Evolutionary conservation across 2,113 vertebrate genomes (phyloP), one percentile per base, ranked within the genome.

Genomic region (Chaetodon trifascialis): DNA sequence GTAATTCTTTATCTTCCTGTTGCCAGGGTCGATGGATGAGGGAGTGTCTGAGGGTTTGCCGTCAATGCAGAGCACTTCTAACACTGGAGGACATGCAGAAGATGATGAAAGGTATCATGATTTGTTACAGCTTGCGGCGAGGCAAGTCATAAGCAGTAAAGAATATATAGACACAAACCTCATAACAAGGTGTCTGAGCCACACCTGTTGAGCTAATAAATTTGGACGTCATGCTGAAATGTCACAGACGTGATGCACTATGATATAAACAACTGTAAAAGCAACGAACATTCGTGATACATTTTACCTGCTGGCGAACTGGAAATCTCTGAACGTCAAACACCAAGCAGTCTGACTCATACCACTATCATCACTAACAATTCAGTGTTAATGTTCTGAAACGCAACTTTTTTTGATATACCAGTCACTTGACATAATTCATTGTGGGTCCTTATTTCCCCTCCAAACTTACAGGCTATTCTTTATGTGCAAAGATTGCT

Each of bases 1-100:
- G 15, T 80, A 5, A 59, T 25, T 51, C 51, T 42, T 14, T 47
- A 72, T 23, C 47, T 64, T 21, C 5, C 23, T 54, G 73, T 46
- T 4, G 40, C 42, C 86, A 98, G 97, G 97, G 79, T 99, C 97
- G 8, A 96, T 99, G 92, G 97, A 99, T 80, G 97, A 99, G 93
- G 97, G 97, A 12, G 97, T 97, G 34, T 96, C 96, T 0, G 98
- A 98, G 82, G 96, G 97, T 47, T 56, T 99, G 49, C 98, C 97
- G 47, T 97, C 97, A 21, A 96, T 98, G 82, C 97, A 98, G 0
- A 95, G 96, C 56, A 94, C 96, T 68, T 96, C 97, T 19, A 96
- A 95, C 88, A 88, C 96, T 38, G 97, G 95, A 87, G 94, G 95
- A 87, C 97, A 98, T 0, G 94, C 95, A 1, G 97, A 99, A 71